Base-by-base conservation (phyloP, 1,140 invertebrate genomes). In the Scaptomyza montana region DNA sequence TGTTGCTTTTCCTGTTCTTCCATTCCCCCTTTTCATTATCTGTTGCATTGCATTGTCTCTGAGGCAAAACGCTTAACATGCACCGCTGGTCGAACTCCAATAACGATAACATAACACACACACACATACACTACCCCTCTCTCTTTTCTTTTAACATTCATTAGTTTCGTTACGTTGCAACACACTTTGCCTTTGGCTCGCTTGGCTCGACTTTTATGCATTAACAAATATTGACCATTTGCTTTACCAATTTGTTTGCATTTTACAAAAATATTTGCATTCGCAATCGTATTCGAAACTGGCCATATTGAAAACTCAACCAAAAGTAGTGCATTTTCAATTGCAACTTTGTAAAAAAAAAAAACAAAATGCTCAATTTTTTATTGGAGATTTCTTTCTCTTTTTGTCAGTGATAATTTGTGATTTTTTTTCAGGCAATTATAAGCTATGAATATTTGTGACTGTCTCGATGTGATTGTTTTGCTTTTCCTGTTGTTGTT, bases 231-330 rank as follows among this genome's bases (percentile, higher is more conserved):
- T 84, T 84, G 80, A 85, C 80, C 80, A 77, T 84, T 84, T 84
- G 80, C 73, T 84, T 84, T 74, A 69, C 73, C 80, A 84, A 84
- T 85, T 84, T 85, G 80, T 85, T 84, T 80, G 80, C 77, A 84
- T 77, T 84, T 77, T 71, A 68, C 68, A 65, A 85, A 84, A 85
- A 84, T 80, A 84, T 80, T 84, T 84, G 69, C 79, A 82, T 82
- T 82, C 74, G 70, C 75, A 82, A 66, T 80, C 55, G 33, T 21
- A 43, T 47, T 54, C 59, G 39, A 3, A 39, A 41, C 55, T 60
- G 41, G 47, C 62, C 63, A 76, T 69, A 77, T 81, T 75, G 79
- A 63, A 82, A 82, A 78, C 82, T 67, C 71, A 78, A 78, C 65
- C 53, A 49, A 78, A 82, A 64, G 57, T 63, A 64, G 43, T 57